These are phyloP conservation scores for Myanophis thanlyinensis DNA, from an alignment of 2,113 vertebrate genomes.

Conservation along the genomic window DNA sequence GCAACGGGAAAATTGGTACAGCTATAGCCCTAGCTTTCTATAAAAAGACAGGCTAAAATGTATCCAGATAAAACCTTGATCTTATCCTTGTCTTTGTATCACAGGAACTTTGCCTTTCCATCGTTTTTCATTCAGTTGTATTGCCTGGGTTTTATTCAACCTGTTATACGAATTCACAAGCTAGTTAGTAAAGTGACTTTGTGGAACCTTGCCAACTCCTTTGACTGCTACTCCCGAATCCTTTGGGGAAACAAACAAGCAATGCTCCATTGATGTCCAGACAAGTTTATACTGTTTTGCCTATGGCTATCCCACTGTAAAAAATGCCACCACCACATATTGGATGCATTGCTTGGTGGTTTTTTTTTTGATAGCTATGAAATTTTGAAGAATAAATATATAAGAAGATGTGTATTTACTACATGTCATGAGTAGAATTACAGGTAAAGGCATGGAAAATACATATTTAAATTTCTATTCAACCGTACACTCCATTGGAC, in stretches of 20 bases:
- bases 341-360: not conserved
- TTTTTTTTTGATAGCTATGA: not conserved
- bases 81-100: not conserved
- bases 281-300: not conserved
- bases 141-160: not conserved
- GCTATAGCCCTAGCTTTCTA: not conserved
- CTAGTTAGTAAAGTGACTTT: not conserved
- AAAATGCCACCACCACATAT: not conserved
- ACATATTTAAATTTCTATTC: not conserved
- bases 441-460: not conserved
- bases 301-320: not conserved
- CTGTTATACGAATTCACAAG: not conserved
- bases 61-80: not conserved
- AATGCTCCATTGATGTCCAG: not conserved
- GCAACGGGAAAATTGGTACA: not conserved
- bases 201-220: not conserved
- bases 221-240: not conserved
- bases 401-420: not conserved
- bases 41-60: not conserved
- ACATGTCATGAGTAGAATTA: not conserved
- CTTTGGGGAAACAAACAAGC: not conserved
- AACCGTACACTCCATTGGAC: not conserved
- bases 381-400: not conserved
- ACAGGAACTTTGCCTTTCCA: not conserved
- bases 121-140: not conserved